These are phyloP conservation scores for Phymatocera aterrima DNA, from an alignment of 2,888 invertebrate genomes.

Conservation along the genomic window DNA sequence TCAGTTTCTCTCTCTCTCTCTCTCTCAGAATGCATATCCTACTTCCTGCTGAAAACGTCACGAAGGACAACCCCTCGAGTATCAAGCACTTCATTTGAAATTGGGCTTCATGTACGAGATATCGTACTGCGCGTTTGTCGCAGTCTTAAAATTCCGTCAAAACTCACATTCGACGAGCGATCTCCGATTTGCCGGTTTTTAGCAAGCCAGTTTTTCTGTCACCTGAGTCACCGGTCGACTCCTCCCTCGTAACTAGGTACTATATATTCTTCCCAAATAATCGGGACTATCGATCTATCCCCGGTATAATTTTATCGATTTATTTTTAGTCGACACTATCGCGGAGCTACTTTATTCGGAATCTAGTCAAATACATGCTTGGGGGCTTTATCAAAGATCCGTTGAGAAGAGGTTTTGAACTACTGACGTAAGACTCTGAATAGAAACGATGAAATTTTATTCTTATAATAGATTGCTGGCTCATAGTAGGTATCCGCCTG, in stretches of 20 bases:
- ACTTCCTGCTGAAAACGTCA: background rate
- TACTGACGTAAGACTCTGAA: background rate
- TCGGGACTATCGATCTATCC: background rate
- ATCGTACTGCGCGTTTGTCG: too few species aligned
- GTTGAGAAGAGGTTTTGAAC: background rate
- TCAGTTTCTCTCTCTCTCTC: background rate
- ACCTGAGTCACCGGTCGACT: background rate
- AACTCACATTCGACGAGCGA: too few species aligned
- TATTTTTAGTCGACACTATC: background rate
- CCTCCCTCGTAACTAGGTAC: background rate
- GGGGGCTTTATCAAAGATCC: background rate
- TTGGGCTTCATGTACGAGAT: too few species aligned
- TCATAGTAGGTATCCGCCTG: background rate
- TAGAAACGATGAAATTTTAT: conserved; percentile 13
- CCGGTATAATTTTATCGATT: conserved; percentile 2
- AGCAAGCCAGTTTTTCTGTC: background rate
- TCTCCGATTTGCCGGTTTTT: too few species aligned
- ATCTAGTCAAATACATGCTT: background rate
- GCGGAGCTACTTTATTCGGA: background rate
- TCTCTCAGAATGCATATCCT: background rate
- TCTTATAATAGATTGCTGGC: background rate
- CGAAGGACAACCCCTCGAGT: background rate
- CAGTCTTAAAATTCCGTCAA: too few species aligned
- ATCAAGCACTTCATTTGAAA: background rate
- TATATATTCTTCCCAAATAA: background rate